A percentile compares a stretch with the other conserved stretches of the same genome.
phyloP scores from a whole-genome alignment of 2,797 vertebrate species.

The Margarornis squamiger region DNA sequence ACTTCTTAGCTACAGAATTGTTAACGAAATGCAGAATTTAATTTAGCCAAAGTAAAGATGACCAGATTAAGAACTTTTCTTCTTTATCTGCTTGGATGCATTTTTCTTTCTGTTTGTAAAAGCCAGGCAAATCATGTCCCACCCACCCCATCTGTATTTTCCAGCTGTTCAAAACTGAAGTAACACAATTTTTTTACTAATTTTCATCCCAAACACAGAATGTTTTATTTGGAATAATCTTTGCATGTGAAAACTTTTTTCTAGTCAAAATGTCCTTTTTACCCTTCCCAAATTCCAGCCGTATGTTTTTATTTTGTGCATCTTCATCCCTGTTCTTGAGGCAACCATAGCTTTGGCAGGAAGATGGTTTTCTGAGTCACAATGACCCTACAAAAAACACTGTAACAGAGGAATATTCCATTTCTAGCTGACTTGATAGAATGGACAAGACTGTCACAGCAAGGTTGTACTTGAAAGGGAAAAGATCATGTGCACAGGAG shows the following conservation, averaged over 20 bases:
- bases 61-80: neutral
- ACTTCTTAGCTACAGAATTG: neutral
- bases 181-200: neutral
- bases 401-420: neutral
- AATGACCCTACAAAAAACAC: neutral
- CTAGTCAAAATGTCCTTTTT: neutral
- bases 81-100: neutral
- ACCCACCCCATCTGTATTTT: neutral
- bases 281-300: neutral
- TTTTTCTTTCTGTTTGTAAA: neutral
- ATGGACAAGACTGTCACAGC: neutral
- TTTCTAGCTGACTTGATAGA: neutral
- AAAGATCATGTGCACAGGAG: neutral
- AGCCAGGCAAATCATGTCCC: neutral
- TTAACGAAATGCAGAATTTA: neutral
- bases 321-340: neutral
- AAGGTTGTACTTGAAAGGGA: neutral
- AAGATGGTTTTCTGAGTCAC: neutral
- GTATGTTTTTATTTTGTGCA: neutral
- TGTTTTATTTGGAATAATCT: neutral
- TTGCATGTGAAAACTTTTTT: neutral
- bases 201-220: neutral
- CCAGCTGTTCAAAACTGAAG: neutral
- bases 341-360: neutral
- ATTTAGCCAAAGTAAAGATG: neutral